These are phyloP conservation scores for Acleris literana DNA, from an alignment of 2,888 invertebrate species.

Conservation along the genomic window DNA sequence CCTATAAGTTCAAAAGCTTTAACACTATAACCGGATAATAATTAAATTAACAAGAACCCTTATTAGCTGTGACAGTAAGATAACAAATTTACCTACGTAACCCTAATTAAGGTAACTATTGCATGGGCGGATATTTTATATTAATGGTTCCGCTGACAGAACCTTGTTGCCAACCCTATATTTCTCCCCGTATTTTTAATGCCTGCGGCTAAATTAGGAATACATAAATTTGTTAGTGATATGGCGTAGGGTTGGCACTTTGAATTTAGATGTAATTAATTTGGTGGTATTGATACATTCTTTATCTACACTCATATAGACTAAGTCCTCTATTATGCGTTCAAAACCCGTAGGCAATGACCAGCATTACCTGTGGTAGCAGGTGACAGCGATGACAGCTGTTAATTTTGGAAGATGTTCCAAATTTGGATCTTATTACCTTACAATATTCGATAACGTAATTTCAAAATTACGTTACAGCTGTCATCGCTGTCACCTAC, in stretches of 20 bases:
- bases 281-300: too few relatives aligned
- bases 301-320: too few relatives aligned
- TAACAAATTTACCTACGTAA: conserved; percentile 30
- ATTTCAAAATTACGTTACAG: too few relatives aligned
- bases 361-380: too few relatives aligned
- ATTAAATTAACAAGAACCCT: conserved; percentile 33
- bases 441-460: too few relatives aligned
- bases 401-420: too few relatives aligned
- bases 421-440: too few relatives aligned
- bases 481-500: too few relatives aligned
- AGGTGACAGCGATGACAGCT: too few relatives aligned
- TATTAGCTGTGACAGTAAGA: conserved; percentile 33
- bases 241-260: not conserved
- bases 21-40: conserved; percentile 1
- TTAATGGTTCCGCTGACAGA: conserved; percentile 16
- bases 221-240: not conserved
- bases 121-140: conserved; percentile 27
- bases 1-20: too few relatives aligned
- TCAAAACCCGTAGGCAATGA: too few relatives aligned
- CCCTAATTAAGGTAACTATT: conserved; percentile 22
- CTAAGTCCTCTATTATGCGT: too few relatives aligned
- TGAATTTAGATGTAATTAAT: not conserved
- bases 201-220: not conserved
- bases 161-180: conserved; percentile 14
- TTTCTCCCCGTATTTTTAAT: conserved; percentile 11